These are phyloP conservation scores for Drepana arcuata DNA, from an alignment of 1,140 invertebrate genomes.

Conservation along the genomic window DNA sequence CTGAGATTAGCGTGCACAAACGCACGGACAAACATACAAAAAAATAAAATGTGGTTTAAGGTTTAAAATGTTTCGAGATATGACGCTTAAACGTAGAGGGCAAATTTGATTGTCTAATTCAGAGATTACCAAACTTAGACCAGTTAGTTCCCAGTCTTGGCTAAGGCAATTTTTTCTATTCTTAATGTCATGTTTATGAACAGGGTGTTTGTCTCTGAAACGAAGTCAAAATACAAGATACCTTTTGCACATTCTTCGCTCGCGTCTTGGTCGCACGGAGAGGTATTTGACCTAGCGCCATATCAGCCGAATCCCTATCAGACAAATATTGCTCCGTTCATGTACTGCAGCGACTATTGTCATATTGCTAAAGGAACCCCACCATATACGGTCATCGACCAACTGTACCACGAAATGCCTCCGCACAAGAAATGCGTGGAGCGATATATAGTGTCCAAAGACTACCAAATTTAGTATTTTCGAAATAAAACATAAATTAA, in stretches of 20 bases:
- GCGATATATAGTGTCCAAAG: conserved; percentile 40
- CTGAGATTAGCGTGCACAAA: too few species aligned
- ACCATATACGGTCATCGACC: conserved; percentile 43
- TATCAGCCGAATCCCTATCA: conserved; percentile 52
- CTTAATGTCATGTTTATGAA: too few species aligned
- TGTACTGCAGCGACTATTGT: conserved; percentile 63
- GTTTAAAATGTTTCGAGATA: too few species aligned
- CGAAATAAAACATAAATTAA: conserved; percentile 5
- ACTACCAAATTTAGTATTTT: conserved; percentile 17
- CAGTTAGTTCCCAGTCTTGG: too few species aligned
- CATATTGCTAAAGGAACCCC: conserved; percentile 48
- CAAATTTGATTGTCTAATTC: too few species aligned
- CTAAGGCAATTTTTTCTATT: too few species aligned
- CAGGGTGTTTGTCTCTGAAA: conserved; percentile 56
- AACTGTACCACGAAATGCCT: conserved; percentile 24
- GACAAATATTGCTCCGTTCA: conserved; percentile 53
- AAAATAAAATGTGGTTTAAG: too few species aligned
- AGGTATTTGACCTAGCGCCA: conserved; percentile 38
- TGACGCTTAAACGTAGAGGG: too few species aligned
- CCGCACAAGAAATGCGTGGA: conserved; percentile 27
- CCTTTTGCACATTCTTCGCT: conserved; percentile 38
- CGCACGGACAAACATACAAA: too few species aligned
- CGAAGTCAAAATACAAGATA: conserved; percentile 38
- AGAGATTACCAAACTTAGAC: too few species aligned
- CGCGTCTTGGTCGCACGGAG: conserved; percentile 43